These are phyloP conservation scores for Corydoras maculifer DNA, from an alignment of 2,113 vertebrate genomes.

Conservation along the genomic window DNA sequence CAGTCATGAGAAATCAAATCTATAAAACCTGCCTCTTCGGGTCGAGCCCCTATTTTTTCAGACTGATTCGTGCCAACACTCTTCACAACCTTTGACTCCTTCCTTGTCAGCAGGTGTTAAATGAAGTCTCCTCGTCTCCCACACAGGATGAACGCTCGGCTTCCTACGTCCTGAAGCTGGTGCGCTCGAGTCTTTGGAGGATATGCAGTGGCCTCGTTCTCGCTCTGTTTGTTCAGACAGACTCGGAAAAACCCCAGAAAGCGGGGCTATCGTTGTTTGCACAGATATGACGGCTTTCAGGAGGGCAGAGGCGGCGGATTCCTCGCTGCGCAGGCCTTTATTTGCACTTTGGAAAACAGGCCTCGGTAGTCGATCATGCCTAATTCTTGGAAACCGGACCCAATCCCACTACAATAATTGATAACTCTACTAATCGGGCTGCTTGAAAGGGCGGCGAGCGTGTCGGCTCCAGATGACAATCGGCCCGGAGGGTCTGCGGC, in stretches of 20 bases:
- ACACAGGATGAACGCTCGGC: slow-evolving; percentile 45
- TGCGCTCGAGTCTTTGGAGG: slow-evolving; percentile 50
- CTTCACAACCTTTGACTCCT: slow-evolving; percentile 3
- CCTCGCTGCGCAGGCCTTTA: neutral
- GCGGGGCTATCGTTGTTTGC: slow-evolving; percentile 64
- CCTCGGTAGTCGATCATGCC: neutral
- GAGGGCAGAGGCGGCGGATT: slow-evolving; percentile 28
- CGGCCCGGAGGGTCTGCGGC: slow-evolving; percentile 6
- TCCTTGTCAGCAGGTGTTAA: slow-evolving; percentile 5
- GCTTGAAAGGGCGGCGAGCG: slow-evolving; percentile 13
- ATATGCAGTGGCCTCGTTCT: slow-evolving; percentile 43
- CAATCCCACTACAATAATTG: slow-evolving; percentile 8
- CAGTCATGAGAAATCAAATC: slow-evolving; percentile 7
- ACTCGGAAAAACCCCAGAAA: slow-evolving; percentile 52
- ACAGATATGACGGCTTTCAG: slow-evolving; percentile 54
- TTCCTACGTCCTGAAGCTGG: slow-evolving; percentile 52
- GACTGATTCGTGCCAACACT: slow-evolving; percentile 16
- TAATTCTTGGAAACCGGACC: slow-evolving; percentile 9
- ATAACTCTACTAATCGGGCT: slow-evolving; percentile 23
- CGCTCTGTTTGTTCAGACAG: slow-evolving; percentile 60
- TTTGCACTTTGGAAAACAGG: slow-evolving; percentile 2
- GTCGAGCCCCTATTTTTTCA: slow-evolving; percentile 9
- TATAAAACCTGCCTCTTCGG: slow-evolving; percentile 2
- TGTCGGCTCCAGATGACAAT: slow-evolving; percentile 7
- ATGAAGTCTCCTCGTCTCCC: slow-evolving; percentile 23